Evolutionary conservation across 2,888 invertebrate genomes (phyloP).

Genomic region (Agonum fuliginosum): DNA sequence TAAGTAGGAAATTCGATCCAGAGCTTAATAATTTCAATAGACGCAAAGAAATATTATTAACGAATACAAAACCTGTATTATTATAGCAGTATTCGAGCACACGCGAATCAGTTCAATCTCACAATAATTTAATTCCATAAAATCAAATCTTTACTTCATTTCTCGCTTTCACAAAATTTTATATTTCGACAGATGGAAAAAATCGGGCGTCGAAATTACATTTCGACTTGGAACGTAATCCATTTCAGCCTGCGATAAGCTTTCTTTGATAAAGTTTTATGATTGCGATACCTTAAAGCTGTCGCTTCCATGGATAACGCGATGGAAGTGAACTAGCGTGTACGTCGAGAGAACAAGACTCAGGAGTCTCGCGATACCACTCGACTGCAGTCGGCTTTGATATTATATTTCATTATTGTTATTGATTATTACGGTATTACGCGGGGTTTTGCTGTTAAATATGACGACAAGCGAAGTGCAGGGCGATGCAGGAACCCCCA

Average conservation of each 20-base stretch:
- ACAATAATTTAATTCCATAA: slow-evolving; percentile 43
- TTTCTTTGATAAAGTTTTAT: slow-evolving; percentile 56
- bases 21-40: slow-evolving; percentile 17
- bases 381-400: neutral
- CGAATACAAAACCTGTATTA: slow-evolving; percentile 7
- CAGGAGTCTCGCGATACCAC: neutral
- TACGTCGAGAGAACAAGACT: slow-evolving; percentile 4
- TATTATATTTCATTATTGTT: slow-evolving; percentile 43
- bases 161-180: slow-evolving; percentile 46
- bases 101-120: slow-evolving; percentile 8
- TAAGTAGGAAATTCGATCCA: neutral
- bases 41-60: slow-evolving; percentile 26
- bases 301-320: slow-evolving; percentile 35
- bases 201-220: slow-evolving; percentile 45
- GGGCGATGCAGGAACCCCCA: neutral
- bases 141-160: slow-evolving; percentile 42
- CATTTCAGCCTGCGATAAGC: slow-evolving; percentile 54
- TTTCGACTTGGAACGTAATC: slow-evolving; percentile 48
- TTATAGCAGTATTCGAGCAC: slow-evolving; percentile 14
- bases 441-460: slow-evolving; percentile 29
- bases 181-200: slow-evolving; percentile 43
- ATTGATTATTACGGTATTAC: slow-evolving; percentile 28
- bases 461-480: neutral
- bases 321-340: neutral
- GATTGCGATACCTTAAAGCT: slow-evolving; percentile 56